Evolutionary conservation across 2,113 vertebrate genomes (phyloP), one percentile per base, ranked within the genome.

Genomic region (Herpetotheres cachinnans): DNA sequence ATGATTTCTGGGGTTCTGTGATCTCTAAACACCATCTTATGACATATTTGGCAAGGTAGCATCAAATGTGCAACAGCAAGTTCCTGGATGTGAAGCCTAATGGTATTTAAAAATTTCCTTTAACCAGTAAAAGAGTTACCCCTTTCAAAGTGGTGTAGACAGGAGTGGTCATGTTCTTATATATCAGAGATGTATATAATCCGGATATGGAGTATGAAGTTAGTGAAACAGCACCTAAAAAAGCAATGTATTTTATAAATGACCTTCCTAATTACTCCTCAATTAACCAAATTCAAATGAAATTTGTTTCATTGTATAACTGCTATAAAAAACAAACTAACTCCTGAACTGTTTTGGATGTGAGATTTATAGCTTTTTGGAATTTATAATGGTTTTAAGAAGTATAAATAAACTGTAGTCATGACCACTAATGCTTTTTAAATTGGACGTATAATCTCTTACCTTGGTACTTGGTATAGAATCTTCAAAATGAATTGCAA

Each of bases 71-170:
- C 96, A 96, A 84, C 47, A 58, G 36, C 54, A 91, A 83, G 47
- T 91, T 96, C 49, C 76, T 89, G 59, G 76, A 96, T 91, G 15
- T 82, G 40, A 90, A 94, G 34, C 66, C 44, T 69, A 69, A 85
- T 40, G 25, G 36, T 90, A 94, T 54, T 81, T 54, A 22, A 71
- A 77, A 40, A 17, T 56, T 90, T 81, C 44, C 82, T 93, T 96
- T 87, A 46, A 90, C 81, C 11, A 42, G 88, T 66, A 83, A 80
- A 66, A 92, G 40, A 89, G 67, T 98, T 98, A 99, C 99, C 99
- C 99, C 99, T 98, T 99, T 99, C 93, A 99, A 97, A 71, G 98
- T 99, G 20, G 99, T 99, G 90, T 99, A 99, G 86, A 99, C 99
- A 24, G 99, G 99, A 61, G 98, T 98, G 12, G 98, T 99, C 98